Evolutionary conservation across 2,888 invertebrate species (phyloP).

Genomic region (Melolontha melolontha): DNA sequence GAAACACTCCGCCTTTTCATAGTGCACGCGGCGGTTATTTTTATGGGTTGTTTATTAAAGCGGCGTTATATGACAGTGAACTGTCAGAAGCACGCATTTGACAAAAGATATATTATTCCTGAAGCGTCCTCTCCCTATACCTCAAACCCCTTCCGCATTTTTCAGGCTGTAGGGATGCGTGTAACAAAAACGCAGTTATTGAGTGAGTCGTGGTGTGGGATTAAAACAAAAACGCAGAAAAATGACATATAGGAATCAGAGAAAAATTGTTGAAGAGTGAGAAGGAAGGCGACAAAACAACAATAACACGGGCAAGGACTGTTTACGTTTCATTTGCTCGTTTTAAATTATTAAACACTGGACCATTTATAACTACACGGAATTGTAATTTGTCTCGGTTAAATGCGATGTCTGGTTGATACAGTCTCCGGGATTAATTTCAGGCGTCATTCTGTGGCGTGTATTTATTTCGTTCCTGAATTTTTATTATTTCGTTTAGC

Average conservation of each 20-base stretch:
- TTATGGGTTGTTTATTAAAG: conserved; percentile 42
- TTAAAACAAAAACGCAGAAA: conserved; percentile 25
- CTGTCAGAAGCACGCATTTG: conserved; percentile 40
- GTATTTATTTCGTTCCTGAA: conserved; percentile 23
- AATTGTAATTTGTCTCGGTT: conserved; percentile 42
- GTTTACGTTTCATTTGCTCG: conserved; percentile 44
- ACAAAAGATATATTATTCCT: conserved; percentile 41
- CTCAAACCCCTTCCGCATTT: conserved; percentile 22
- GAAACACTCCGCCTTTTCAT: conserved; percentile 32
- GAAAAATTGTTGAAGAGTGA: conserved; percentile 5
- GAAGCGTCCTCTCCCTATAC: conserved; percentile 25
- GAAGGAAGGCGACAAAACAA: conserved; percentile 16
- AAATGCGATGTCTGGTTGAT: conserved; percentile 36
- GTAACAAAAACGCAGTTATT: conserved; percentile 29
- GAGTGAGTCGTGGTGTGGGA: conserved; percentile 6
- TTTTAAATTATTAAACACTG: conserved; percentile 42
- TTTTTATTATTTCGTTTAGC: conserved; percentile 30
- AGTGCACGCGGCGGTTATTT: conserved; percentile 36
- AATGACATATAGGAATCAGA: conserved; percentile 18
- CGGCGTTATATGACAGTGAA: conserved; percentile 38
- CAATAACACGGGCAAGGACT: conserved; percentile 35
- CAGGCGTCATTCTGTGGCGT: conserved; percentile 28
- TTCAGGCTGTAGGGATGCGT: conserved; percentile 13
- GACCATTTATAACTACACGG: conserved; percentile 39
- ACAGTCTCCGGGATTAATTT: conserved; percentile 39